Percentiles rank a stretch among this genome's conserved stretches.
These are phyloP conservation scores for Calyptommatus sinebrachiatus DNA, from an alignment of 2,113 vertebrate species.

Conservation along the genomic window DNA sequence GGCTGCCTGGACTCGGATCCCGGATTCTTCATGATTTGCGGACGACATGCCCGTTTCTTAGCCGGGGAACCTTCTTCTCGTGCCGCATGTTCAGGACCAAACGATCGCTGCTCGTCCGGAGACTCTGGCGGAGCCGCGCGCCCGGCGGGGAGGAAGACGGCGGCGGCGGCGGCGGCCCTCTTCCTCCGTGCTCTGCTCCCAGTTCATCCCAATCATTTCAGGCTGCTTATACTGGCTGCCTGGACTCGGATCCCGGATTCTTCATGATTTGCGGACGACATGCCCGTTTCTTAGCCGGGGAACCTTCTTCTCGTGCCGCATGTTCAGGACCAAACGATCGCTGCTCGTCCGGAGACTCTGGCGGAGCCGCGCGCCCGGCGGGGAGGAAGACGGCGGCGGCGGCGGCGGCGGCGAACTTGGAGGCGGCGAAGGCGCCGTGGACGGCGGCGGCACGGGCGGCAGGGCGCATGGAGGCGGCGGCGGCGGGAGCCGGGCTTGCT, in stretches of 20 bases:
- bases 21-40: constrained; percentile 97
- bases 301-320: constrained; percentile 90
- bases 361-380: constrained; percentile 92
- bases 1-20: constrained; percentile 84
- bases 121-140: constrained; percentile 96
- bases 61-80: constrained; percentile 88
- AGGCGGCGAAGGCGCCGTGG: constrained; percentile 63
- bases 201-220: constrained; percentile 67
- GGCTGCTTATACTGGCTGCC: constrained; percentile 72
- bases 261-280: constrained; percentile 98
- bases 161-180: constrained; percentile 15
- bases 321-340: constrained; percentile 99
- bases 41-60: constrained; percentile 95
- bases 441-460: constrained; percentile 70
- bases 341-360: constrained; percentile 96
- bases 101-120: constrained; percentile 95
- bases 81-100: constrained; percentile 99
- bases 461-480: constrained; percentile 75
- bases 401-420: constrained; percentile 83
- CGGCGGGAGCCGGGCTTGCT: constrained; percentile 83
- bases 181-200: constrained; percentile 31
- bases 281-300: constrained; percentile 95
- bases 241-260: constrained; percentile 88
- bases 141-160: constrained; percentile 86
- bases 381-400: constrained; percentile 72